Conservation (phyloP, 2,113 vertebrate genomes). For the Glaucidium brasilianum region DNA sequence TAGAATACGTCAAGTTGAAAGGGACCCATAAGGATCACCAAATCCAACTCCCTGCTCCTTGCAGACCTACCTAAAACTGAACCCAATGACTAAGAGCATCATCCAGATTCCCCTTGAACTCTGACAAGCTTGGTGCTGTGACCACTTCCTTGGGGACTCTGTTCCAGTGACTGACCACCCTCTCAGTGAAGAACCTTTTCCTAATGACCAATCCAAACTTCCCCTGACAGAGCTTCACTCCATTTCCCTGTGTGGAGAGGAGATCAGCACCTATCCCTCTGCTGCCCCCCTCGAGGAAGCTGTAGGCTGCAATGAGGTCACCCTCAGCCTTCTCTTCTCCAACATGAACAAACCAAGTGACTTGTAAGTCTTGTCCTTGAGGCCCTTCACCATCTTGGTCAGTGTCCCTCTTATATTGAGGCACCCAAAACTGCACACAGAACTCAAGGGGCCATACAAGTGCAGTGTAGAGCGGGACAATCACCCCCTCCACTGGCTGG, state of each 20-base stretch:
- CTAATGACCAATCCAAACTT: neutral
- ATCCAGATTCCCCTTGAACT: neutral
- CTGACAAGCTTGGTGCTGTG: neutral
- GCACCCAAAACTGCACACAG: neutral
- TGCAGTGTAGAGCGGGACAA: neutral
- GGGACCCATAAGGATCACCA: neutral
- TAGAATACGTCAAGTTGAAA: neutral
- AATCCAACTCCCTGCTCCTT: neutral
- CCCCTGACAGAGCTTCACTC: neutral
- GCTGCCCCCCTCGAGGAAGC: neutral
- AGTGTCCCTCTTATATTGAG: neutral
- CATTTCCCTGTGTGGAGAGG: neutral
- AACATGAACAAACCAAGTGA: neutral
- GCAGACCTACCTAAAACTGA: neutral
- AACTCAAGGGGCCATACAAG: neutral
- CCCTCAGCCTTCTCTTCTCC: neutral
- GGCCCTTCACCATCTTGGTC: neutral
- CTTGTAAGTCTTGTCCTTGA: accelerated
- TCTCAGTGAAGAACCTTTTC: neutral
- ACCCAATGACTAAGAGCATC: neutral
- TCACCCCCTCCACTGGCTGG: accelerated
- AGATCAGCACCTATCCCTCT: neutral
- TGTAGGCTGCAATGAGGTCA: accelerated
- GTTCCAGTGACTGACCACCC: neutral
- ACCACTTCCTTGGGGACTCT: neutral